Conservation (phyloP, 2,113 vertebrate genomes). For the crab-eating macaque (Macaca fascicularis) region T2T-MFA8v1.1 NC_088395.1:11768001-11768500, state of each 20-base stretch:
- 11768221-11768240: constrained; percentile 30
- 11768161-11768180: constrained; percentile 49
- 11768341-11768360: neutral
- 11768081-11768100: constrained; percentile 32
- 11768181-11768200: constrained; percentile 51
- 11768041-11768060: constrained; percentile 18
- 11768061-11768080: constrained; percentile 58
- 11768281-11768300: neutral
- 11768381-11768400: neutral
- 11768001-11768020: constrained; percentile 46
- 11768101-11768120: constrained; percentile 46
- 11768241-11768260: neutral
- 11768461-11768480: neutral
- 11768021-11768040: neutral
- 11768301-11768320: neutral
- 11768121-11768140: constrained; percentile 58
- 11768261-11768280: neutral
- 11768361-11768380: neutral
- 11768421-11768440: neutral
- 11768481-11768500: neutral
- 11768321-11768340: neutral
- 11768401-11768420: neutral
- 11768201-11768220: constrained; percentile 47
- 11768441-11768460: neutral
- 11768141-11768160: neutral